A percentile compares a stretch with the other conserved stretches of the same genome.
Conservation (phyloP, 2,888 invertebrate species). For the Megaustenia siamemsis region DNA sequence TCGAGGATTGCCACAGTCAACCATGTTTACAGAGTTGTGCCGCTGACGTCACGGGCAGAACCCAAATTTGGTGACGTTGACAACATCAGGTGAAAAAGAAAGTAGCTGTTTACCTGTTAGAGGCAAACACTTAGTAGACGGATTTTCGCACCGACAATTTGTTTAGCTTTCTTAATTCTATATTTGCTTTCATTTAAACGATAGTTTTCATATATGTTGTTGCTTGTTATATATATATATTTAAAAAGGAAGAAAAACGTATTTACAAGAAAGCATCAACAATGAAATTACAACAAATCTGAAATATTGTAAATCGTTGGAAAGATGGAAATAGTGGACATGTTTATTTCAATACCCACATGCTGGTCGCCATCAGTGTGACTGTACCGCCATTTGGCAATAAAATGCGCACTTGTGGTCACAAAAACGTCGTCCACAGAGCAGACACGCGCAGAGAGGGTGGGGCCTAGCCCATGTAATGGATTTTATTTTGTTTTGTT, state of each 20-base stretch:
- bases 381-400: constrained; percentile 1
- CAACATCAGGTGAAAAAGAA: constrained; percentile 54
- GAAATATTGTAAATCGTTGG: not conserved
- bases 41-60: constrained; percentile 70
- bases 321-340: not conserved
- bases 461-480: not conserved
- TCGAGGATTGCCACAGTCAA: constrained; percentile 78
- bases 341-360: not conserved
- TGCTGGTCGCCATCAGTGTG: not conserved
- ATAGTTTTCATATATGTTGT: too few relatives aligned
- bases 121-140: not conserved
- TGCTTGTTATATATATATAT: too few relatives aligned
- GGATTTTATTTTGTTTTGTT: not conserved
- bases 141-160: not conserved
- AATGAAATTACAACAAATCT: not conserved
- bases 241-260: too few relatives aligned
- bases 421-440: constrained; percentile 2
- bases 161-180: too few relatives aligned
- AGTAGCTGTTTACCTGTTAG: constrained; percentile 46
- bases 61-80: constrained; percentile 69
- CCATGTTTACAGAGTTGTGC: constrained; percentile 74
- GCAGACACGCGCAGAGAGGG: constrained; percentile 14
- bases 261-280: too few relatives aligned
- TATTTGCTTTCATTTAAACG: too few relatives aligned
- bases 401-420: not conserved